These are phyloP conservation scores for Synanthedon vespiformis DNA, from an alignment of 2,888 invertebrate genomes.

Conservation along the genomic window DNA sequence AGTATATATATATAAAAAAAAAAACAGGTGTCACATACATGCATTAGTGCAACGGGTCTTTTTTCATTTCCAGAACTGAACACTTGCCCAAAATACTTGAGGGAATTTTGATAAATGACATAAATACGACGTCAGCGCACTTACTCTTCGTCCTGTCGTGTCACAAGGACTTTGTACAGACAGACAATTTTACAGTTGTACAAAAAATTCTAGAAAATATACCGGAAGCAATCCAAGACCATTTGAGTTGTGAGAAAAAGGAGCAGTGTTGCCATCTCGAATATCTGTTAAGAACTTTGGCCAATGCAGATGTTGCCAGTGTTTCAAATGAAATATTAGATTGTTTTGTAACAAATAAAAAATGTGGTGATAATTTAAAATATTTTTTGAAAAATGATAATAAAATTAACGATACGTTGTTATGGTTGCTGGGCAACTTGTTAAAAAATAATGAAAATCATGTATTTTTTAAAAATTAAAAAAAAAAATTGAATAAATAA, in stretches of 20 bases:
- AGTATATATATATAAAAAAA: no score
- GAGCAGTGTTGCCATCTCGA: slow-evolving; percentile 18
- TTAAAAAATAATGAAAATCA: slow-evolving; percentile 22
- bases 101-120: slow-evolving; percentile 14
- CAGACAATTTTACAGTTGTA: slow-evolving; percentile 12
- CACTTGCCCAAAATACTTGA: slow-evolving; percentile 23
- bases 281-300: slow-evolving; percentile 33
- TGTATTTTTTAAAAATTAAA: slow-evolving; percentile 19
- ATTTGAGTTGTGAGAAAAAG: slow-evolving; percentile 8
- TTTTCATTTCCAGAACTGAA: slow-evolving; percentile 27
- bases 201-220: slow-evolving; percentile 19
- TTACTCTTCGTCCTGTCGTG: slow-evolving; percentile 44
- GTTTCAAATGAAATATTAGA: slow-evolving; percentile 19
- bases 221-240: slow-evolving; percentile 13
- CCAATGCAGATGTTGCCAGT: slow-evolving; percentile 25
- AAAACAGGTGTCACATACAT: no score
- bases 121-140: slow-evolving; percentile 16
- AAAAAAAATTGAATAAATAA: slow-evolving; percentile 8
- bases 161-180: slow-evolving; percentile 24
- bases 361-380: slow-evolving; percentile 16
- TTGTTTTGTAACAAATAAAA: slow-evolving; percentile 20
- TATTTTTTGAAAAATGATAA: slow-evolving; percentile 16
- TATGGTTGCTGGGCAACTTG: slow-evolving; percentile 50
- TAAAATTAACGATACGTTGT: slow-evolving; percentile 16
- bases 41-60: no score